Evolutionary conservation across 2,797 vertebrate genomes (phyloP).

Genomic region (Phalloptychus januarius): DNA sequence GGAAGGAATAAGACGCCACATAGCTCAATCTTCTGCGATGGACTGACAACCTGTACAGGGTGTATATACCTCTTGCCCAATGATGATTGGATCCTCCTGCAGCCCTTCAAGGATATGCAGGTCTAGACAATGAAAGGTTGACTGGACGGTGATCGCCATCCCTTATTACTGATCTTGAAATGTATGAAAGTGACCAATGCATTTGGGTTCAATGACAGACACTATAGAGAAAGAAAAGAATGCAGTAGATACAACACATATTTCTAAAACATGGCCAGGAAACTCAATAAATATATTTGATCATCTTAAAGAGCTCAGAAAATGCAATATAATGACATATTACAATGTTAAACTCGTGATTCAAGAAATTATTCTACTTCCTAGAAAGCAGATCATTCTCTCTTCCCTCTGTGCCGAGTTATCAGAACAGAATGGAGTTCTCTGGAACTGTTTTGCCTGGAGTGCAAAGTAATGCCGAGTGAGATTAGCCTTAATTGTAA

Average conservation of each 20-base stretch:
- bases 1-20: too few relatives aligned
- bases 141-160: neutral
- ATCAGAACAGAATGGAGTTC: slow-evolving; percentile 44
- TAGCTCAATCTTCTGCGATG: too few relatives aligned
- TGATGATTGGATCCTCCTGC: too few relatives aligned
- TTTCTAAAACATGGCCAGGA: neutral
- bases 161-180: neutral
- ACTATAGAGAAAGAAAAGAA: neutral
- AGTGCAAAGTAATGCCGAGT: slow-evolving; percentile 50
- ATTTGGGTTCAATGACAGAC: neutral
- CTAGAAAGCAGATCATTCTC: slow-evolving; percentile 43
- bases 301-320: neutral
- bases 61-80: too few relatives aligned
- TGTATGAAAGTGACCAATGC: neutral
- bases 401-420: slow-evolving; percentile 30
- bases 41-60: too few relatives aligned
- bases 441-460: slow-evolving; percentile 44
- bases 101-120: neutral
- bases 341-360: slow-evolving; percentile 29
- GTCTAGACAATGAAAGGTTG: neutral
- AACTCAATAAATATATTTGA: neutral
- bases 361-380: slow-evolving; percentile 29
- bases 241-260: neutral
- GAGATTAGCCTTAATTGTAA: slow-evolving; percentile 66
- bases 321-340: slow-evolving; percentile 13